Evolutionary conservation across 2,888 invertebrate genomes (phyloP), one percentile per base, ranked within the genome.

Genomic region (Ophioninae sp.): DNA sequence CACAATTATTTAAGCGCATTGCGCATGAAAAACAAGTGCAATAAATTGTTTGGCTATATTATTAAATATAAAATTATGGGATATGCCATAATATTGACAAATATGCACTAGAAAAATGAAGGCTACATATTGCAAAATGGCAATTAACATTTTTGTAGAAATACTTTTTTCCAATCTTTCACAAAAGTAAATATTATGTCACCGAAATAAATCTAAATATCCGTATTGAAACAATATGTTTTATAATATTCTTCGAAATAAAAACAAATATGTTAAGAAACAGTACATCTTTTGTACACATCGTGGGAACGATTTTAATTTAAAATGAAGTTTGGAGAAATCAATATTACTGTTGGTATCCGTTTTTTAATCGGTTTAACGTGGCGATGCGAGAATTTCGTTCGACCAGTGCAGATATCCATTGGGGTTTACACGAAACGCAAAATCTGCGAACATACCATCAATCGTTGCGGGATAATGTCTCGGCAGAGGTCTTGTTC

Each of bases 401-500:
- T 30, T 23, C 8, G 17, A 23, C 44, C 21, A 7, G 39, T 2
- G 39, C 37, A 65, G 39, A n/a, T 37, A 17, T 44, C 13, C 5
- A 8, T 44, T 23, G 23, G 23, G 68, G 30, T 20, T n/a, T 13
- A 73, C 50, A 74, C 50, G 39, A 6, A 75, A 56, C 37, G 57
- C n/a, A 70, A 72, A 64, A 72, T 21, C 21, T 64, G 37, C 30
- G 20, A 76, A 89, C 90, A 82, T 89, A 91, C 91, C 91, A 86
- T 91, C 91, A 23, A 89, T 85, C 50, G 89, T 87, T 39, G 89
- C 88, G 0, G 89, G 87, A 83, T 91, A 91, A 86, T 91, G 92
- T 79, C 91, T 90, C 6, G 91, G 88, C 21, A 90, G 90, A 8
- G 92, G 89, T 76, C 91, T 89, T 86, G 93, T 92, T 84, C 92